Percentiles rank a stretch among this genome's conserved stretches.
These are phyloP conservation scores for Trichechus manatus DNA, from an alignment of 2,113 vertebrate genomes.

Conservation along the genomic window DNA sequence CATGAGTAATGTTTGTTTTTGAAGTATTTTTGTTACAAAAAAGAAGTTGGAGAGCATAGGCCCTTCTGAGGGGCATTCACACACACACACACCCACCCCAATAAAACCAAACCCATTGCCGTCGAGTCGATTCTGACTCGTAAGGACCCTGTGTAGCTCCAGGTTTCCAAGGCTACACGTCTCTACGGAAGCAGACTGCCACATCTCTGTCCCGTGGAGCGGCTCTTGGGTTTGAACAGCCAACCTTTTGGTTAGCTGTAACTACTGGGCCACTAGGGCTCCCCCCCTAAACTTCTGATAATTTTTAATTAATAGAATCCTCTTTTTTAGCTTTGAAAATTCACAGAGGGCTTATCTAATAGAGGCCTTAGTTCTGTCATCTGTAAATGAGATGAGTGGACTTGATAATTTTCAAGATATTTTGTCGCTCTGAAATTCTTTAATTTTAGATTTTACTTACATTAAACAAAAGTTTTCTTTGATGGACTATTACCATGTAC, in stretches of 20 bases:
- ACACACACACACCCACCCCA: not conserved
- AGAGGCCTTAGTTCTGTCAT: not conserved
- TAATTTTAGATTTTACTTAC: conserved; percentile 19
- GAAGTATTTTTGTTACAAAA: conserved; percentile 12
- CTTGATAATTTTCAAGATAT: not conserved
- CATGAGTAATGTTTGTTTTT: not conserved
- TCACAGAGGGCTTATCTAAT: not conserved
- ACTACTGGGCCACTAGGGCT: too few relatives aligned
- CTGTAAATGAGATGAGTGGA: conserved; percentile 32
- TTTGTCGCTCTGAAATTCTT: conserved; percentile 33
- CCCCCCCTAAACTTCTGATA: not conserved
- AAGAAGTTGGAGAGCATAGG: not conserved
- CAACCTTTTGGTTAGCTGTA: too few relatives aligned
- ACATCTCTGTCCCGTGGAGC: too few relatives aligned
- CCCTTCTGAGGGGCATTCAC: not conserved
- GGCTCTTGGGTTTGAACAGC: too few relatives aligned
- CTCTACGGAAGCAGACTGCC: too few relatives aligned
- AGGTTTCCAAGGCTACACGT: too few relatives aligned
- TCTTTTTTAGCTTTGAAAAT: not conserved
- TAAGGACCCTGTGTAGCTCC: too few relatives aligned
- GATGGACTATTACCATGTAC: not conserved
- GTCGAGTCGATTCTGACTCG: too few relatives aligned
- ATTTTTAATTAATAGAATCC: conserved; percentile 15
- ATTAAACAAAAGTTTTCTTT: conserved; percentile 8
- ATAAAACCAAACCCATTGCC: too few relatives aligned